phyloP scores from a whole-genome alignment of 2,888 invertebrate species.

The Mesochorus sp. region DNA sequence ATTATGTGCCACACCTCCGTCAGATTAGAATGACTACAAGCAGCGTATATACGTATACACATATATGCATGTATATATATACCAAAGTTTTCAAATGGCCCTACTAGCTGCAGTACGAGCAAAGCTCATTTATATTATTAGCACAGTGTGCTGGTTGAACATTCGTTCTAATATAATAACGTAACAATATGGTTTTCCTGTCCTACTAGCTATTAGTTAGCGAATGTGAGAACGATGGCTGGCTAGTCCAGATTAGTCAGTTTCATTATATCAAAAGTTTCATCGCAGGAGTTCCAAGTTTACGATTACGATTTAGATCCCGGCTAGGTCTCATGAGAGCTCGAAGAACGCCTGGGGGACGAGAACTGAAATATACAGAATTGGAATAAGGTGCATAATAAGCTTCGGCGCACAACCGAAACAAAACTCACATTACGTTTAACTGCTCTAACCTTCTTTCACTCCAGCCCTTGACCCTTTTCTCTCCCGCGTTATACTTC shows the following conservation, averaged over 20 bases:
- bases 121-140: conserved; percentile 2
- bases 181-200: too few species aligned
- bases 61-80: background rate
- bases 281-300: background rate
- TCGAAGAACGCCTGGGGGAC: background rate
- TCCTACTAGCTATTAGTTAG: background rate
- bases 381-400: conserved; percentile 34
- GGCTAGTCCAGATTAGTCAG: background rate
- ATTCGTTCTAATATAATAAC: background rate
- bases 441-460: background rate
- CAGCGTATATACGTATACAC: background rate
- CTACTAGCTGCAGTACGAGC: conserved; percentile 19
- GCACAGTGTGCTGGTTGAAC: background rate
- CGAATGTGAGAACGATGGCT: background rate
- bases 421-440: conserved; percentile 8
- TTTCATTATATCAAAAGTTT: conserved; percentile 14
- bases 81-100: conserved; percentile 25
- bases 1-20: conserved; percentile 31
- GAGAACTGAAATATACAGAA: background rate
- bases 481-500: conserved; percentile 20
- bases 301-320: background rate
- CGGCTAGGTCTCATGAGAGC: too few species aligned
- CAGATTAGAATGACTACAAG: background rate
- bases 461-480: conserved; percentile 37
- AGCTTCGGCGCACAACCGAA: conserved; percentile 29